These are phyloP conservation scores for Odontamblyopus lacepedii DNA, from an alignment of 2,797 vertebrate species.

Conservation along the genomic window DNA sequence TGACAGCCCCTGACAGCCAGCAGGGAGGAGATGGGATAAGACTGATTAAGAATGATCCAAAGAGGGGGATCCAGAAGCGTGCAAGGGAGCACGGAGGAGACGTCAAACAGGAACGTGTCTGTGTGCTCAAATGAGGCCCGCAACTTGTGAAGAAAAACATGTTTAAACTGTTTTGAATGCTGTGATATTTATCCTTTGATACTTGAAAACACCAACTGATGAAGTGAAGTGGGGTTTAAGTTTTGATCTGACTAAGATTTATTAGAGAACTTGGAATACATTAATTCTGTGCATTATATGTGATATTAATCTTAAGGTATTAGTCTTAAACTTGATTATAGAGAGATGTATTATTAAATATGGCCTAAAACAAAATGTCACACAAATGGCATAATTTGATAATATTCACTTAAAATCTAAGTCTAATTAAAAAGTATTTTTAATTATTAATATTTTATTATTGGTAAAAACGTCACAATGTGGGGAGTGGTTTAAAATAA, in stretches of 20 bases:
- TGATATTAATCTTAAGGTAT: no score
- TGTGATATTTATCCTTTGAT: background rate
- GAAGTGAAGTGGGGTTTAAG: background rate
- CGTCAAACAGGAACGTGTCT: background rate
- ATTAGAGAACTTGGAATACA: no score
- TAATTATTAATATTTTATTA: no score
- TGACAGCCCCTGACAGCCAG: slow-evolving; percentile 71
- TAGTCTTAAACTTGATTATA: background rate
- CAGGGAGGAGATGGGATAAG: slow-evolving; percentile 61
- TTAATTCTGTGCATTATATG: no score
- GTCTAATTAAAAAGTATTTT: no score
- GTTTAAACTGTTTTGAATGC: background rate
- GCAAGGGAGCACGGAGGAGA: background rate
- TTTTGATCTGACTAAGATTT: background rate
- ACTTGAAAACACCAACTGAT: background rate
- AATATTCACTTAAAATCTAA: background rate
- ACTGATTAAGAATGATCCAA: slow-evolving; percentile 68
- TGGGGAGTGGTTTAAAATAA: no score
- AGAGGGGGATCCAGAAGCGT: slow-evolving; percentile 11
- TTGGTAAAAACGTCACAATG: no score
- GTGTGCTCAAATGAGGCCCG: background rate
- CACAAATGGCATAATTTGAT: background rate
- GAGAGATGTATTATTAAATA: background rate
- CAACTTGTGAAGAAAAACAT: background rate
- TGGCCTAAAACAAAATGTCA: background rate